A percentile compares a stretch with the other conserved stretches of the same genome.
Conservation (phyloP, 1,140 invertebrate genomes). For the Saccostrea echinata region DNA sequence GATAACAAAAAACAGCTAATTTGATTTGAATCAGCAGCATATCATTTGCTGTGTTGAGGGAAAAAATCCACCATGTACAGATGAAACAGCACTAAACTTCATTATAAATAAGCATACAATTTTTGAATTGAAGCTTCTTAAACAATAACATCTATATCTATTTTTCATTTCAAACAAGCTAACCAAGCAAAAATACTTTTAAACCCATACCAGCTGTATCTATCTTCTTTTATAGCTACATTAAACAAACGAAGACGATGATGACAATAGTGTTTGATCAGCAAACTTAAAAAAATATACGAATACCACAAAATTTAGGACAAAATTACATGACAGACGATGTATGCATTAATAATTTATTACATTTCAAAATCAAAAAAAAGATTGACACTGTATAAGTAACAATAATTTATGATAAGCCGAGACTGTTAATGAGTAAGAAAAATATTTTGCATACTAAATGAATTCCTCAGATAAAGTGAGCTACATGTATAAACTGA, state of each 20-base stretch:
- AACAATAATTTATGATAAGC: no score
- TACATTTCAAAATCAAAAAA: not conserved
- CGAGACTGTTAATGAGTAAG: no score
- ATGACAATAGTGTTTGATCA: not conserved
- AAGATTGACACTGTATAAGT: not conserved
- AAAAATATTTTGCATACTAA: no score
- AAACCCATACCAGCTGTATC: conserved; percentile 5
- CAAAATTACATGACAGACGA: not conserved
- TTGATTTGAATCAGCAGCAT: not conserved
- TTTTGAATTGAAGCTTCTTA: not conserved
- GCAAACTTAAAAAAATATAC: not conserved
- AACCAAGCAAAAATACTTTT: not conserved
- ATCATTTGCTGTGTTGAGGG: not conserved
- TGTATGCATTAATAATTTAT: not conserved
- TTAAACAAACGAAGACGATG: not conserved
- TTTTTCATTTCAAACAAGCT: not conserved
- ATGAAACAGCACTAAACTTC: not conserved
- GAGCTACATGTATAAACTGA: not conserved
- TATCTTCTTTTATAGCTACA: not conserved
- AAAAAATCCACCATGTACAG: not conserved
- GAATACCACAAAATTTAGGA: not conserved
- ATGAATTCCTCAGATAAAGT: no score
- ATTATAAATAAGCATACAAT: not conserved
- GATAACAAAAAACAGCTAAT: no score
- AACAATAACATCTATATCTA: not conserved